A percentile compares a stretch with the other conserved stretches of the same genome.
Conservation (phyloP, 2,888 invertebrate species). For the Graphium colonna region DNA sequence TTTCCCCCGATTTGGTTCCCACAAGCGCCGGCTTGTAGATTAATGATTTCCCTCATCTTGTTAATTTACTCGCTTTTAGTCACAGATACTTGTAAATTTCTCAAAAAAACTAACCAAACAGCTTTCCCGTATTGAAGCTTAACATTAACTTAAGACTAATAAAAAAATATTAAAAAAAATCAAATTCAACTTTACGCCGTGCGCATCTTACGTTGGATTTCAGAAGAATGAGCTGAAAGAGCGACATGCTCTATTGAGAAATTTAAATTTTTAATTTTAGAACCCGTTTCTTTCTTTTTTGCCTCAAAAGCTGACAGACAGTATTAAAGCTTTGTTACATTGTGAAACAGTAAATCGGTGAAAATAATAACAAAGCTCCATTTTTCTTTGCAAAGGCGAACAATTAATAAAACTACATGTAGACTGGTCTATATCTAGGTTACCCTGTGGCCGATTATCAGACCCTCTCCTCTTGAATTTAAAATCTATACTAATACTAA, state of each 20-base stretch:
- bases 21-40: conserved; percentile 88
- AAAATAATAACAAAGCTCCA: no score
- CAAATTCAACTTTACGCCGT: conserved; percentile 48
- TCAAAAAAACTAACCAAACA: conserved; percentile 45
- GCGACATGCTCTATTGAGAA: conserved; percentile 3
- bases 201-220: conserved; percentile 64
- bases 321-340: background rate
- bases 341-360: no score
- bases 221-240: conserved; percentile 36
- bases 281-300: background rate
- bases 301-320: background rate
- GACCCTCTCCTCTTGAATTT: no score
- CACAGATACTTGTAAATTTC: conserved; percentile 59
- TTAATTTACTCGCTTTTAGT: conserved; percentile 43
- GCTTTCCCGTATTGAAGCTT: conserved; percentile 54
- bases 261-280: conserved; percentile 28
- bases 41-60: conserved; percentile 89
- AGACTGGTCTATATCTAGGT: no score
- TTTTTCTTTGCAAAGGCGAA: no score
- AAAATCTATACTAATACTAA: no score
- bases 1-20: conserved; percentile 78
- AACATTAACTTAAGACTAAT: conserved; percentile 72
- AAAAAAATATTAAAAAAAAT: conserved; percentile 51
- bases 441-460: no score
- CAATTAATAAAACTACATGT: no score